Conservation (phyloP, 2,113 vertebrate species). For the Hypomesus transpacificus region DNA sequence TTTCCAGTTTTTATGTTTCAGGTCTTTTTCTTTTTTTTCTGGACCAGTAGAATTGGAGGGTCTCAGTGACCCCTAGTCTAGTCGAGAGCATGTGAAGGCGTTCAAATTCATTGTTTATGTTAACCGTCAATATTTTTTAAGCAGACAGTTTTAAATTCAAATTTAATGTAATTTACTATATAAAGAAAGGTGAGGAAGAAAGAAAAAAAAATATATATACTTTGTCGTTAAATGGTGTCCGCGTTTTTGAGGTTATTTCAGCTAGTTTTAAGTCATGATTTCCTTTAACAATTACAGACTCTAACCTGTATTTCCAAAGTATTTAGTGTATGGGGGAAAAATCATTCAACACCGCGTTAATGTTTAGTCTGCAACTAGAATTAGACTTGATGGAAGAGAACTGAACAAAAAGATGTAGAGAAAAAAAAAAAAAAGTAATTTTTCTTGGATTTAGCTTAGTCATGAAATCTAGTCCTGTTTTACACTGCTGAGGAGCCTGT, state of each 20-base stretch:
- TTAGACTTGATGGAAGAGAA: not conserved
- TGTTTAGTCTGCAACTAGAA: constrained; percentile 47
- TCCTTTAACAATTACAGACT: constrained; percentile 54
- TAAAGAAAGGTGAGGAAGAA: constrained; percentile 36
- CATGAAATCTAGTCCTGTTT: constrained; percentile 44
- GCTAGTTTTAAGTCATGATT: constrained; percentile 48
- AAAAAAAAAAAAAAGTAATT: constrained; percentile 1
- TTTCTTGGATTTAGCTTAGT: constrained; percentile 18
- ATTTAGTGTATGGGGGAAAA: constrained; percentile 41
- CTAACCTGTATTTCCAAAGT: constrained; percentile 62
- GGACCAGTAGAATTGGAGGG: constrained; percentile 45
- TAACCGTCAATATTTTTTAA: constrained; percentile 55
- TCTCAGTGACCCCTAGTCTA: constrained; percentile 6
- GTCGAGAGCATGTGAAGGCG: constrained; percentile 20
- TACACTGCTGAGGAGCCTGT: constrained; percentile 13
- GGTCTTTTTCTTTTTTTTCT: constrained; percentile 34
- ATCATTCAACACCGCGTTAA: constrained; percentile 33
- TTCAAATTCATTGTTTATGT: constrained; percentile 46
- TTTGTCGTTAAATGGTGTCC: constrained; percentile 36
- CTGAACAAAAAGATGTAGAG: constrained; percentile 25
- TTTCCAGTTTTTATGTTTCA: constrained; percentile 44
- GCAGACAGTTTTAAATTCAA: constrained; percentile 38
- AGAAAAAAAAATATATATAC: not conserved
- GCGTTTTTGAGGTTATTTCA: constrained; percentile 50
- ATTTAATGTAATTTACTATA: constrained; percentile 39